These are phyloP conservation scores for Psilanteris sp. DNA, from an alignment of 1,140 invertebrate species.

Conservation along the genomic window DNA sequence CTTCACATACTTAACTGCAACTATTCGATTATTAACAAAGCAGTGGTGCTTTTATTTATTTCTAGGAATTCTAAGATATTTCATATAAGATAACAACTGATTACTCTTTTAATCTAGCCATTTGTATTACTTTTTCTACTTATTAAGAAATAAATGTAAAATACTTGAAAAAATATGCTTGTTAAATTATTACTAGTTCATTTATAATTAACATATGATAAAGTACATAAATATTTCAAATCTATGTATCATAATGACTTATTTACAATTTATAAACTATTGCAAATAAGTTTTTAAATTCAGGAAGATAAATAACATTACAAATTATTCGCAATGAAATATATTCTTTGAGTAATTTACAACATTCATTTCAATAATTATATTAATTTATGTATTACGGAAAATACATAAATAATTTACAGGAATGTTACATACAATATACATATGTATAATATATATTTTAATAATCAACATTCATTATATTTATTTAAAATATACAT, in stretches of 20 bases:
- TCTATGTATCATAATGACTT: no score
- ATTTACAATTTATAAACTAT: no score
- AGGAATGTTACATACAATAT: constrained; percentile 43
- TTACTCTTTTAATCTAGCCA: constrained; percentile 26
- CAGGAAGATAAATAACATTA: background rate
- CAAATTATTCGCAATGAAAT: constrained; percentile 7
- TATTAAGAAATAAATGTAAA: constrained; percentile 55
- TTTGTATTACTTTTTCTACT: constrained; percentile 55
- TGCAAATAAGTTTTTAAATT: no score
- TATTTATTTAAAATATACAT: constrained; percentile 27
- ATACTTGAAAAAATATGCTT: no score
- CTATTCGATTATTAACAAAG: no score
- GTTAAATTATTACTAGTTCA: no score
- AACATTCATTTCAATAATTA: constrained; percentile 12
- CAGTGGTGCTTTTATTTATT: constrained; percentile 55
- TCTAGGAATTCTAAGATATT: constrained; percentile 74
- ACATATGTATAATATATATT: constrained; percentile 49
- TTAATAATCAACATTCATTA: constrained; percentile 43
- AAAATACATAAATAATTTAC: constrained; percentile 15
- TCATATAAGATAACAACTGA: constrained; percentile 72
- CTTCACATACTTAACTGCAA: no score
- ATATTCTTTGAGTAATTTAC: constrained; percentile 14
- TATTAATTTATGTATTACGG: background rate
- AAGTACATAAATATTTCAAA: no score
- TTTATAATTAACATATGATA: no score